These are phyloP conservation scores for Helarctos malayanus DNA, from an alignment of 2,797 vertebrate species.

Conservation along the genomic window DNA sequence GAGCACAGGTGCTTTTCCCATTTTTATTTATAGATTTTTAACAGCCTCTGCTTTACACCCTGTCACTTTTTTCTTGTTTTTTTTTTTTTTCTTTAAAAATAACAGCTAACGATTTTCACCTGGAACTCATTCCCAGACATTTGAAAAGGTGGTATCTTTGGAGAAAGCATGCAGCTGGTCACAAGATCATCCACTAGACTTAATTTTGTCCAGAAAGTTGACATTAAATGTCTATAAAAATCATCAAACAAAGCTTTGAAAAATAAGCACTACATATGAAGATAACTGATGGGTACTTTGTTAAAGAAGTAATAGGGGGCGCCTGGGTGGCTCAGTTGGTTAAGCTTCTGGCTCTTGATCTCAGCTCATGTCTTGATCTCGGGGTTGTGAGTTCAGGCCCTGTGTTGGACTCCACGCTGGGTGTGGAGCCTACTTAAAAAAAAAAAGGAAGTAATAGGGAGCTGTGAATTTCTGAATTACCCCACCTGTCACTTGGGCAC, in stretches of 20 bases:
- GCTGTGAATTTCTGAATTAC: neutral
- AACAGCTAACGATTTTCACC: constrained; percentile 61
- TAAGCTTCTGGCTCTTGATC: neutral
- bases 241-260: constrained; percentile 5
- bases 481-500: neutral
- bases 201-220: constrained; percentile 61
- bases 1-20: neutral
- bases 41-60: constrained; percentile 27
- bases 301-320: neutral
- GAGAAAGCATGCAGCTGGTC: constrained; percentile 26
- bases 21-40: constrained; percentile 75
- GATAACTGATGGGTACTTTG: neutral
- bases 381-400: neutral
- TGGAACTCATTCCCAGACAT: neutral
- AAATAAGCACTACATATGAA: neutral
- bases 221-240: constrained; percentile 9
- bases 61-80: neutral
- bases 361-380: neutral
- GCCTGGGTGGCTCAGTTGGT: neutral
- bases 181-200: neutral
- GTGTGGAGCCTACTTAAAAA: neutral
- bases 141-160: constrained; percentile 58
- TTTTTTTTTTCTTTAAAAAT: neutral
- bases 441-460: neutral
- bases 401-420: neutral